Evolutionary conservation across 1,140 invertebrate genomes (phyloP), one percentile per base, ranked within the genome.

Genomic region (Colletes latitarsis): DNA sequence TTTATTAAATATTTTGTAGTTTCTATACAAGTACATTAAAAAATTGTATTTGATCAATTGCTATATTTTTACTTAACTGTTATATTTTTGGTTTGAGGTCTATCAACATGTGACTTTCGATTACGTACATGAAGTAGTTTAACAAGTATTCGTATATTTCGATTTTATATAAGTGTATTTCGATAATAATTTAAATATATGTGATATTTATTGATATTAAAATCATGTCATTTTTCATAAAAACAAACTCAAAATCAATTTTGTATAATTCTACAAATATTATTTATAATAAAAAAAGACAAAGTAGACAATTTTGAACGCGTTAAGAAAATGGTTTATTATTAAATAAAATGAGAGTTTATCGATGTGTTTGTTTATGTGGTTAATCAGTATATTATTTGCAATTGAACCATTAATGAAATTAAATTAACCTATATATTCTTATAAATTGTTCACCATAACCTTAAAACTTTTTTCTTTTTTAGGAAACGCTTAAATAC

Each of bases 401-500:
- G 15, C 9, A 57, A 71, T 63, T 53, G 39, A 46, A 12, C 10
- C 55, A 63, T 72, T 72, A 30, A 30, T 39, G 39, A 63, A 78
- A 8, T 14, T 6, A 41, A 78, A 55, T 63, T 72, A 63, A 78
- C 30, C 67, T 77, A 49, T 77, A 41, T 52, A 41, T 14, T n/a
- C n/a, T 17, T 17, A 19, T 4, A 2, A 10, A 3, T 55, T 39
- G 21, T 55, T 12, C 4, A 63, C 53, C 19, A 72, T 72, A 78
- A 78, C 68, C 76, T 78, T 63, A 49, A 43, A 46, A 66, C 0
- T 66, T 62, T 6, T 77, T 19, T 43, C 1, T 78, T 52, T 72
- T 64, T 1, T 52, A 77, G 57, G 39, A 53, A 21, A 10, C 14
- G 19, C 41, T 63, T 41, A 62, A 41, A 15, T 9, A 12, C 30